Conservation (phyloP, 2,113 vertebrate species). For the Calidris pygmaea region DNA sequence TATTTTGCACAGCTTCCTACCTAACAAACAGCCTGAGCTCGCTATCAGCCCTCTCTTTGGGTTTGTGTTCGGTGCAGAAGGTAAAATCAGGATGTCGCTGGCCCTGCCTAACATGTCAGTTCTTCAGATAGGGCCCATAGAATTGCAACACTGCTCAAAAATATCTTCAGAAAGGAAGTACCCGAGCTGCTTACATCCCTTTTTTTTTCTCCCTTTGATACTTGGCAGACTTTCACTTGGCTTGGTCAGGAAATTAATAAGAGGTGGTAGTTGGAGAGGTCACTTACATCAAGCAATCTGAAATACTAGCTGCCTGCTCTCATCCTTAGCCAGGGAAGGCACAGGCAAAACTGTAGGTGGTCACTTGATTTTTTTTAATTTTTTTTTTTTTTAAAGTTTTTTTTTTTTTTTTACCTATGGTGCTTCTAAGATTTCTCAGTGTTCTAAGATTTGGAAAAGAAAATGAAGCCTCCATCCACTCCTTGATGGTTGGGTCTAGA, state of each 20-base stretch:
- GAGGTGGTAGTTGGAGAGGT: neutral
- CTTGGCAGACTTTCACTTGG: constrained; percentile 29
- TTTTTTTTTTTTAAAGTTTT: neutral
- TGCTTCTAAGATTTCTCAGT: neutral
- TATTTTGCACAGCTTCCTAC: neutral
- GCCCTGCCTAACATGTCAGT: neutral
- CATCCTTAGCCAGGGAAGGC: neutral
- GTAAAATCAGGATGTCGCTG: neutral
- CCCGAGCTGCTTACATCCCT: neutral
- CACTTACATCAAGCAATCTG: neutral
- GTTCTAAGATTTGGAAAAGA: neutral
- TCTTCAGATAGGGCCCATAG: neutral
- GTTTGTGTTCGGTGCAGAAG: neutral
- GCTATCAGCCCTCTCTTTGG: neutral
- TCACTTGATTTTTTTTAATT: neutral
- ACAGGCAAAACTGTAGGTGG: neutral
- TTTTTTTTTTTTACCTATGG: neutral
- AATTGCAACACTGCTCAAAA: neutral
- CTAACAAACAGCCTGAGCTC: neutral
- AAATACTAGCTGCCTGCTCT: constrained; percentile 11
- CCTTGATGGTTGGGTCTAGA: neutral
- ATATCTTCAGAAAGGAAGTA: constrained; percentile 41
- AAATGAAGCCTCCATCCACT: neutral
- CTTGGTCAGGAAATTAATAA: constrained; percentile 26
- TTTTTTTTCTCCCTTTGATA: neutral